Percentiles rank a stretch among this genome's conserved stretches.
These are phyloP conservation scores for Patella pellucida DNA, from an alignment of 2,888 invertebrate species.

Conservation along the genomic window DNA sequence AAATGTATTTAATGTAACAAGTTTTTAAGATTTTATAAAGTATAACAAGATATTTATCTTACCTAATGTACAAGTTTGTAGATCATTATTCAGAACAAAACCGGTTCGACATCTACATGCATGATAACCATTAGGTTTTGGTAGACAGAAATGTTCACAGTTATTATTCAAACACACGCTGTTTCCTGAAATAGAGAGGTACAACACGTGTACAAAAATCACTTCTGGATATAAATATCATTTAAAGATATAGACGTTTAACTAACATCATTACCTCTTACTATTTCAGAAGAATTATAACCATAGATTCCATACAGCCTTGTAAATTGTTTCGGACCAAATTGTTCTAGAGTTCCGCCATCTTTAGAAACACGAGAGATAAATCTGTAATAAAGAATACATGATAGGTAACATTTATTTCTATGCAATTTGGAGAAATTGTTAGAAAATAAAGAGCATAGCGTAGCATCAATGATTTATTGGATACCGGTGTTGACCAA, in stretches of 20 bases:
- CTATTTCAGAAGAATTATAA: conserved; percentile 45
- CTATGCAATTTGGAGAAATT: not conserved
- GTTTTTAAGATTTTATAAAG: no score
- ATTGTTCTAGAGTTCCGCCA: conserved; percentile 43
- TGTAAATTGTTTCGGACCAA: conserved; percentile 56
- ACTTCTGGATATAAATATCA: not conserved
- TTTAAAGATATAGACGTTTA: not conserved
- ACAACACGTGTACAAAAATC: no score
- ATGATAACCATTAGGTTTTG: conserved; percentile 39
- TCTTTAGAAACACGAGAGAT: conserved; percentile 45
- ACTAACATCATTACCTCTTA: conserved; percentile 41
- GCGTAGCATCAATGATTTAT: not conserved
- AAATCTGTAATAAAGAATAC: conserved; percentile 34
- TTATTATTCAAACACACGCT: conserved; percentile 40
- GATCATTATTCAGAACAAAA: not conserved
- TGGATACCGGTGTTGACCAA: no score
- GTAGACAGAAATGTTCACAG: conserved; percentile 59
- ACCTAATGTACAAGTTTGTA: conserved; percentile 15
- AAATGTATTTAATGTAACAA: no score
- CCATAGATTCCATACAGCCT: conserved; percentile 62
- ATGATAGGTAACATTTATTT: not conserved
- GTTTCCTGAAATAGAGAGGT: conserved; percentile 34
- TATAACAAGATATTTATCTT: not conserved
- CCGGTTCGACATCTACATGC: conserved; percentile 18
- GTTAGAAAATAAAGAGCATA: not conserved